Base-by-base conservation (phyloP, 2,113 vertebrate genomes). In the Neomonachus schauinslandi region DNA sequence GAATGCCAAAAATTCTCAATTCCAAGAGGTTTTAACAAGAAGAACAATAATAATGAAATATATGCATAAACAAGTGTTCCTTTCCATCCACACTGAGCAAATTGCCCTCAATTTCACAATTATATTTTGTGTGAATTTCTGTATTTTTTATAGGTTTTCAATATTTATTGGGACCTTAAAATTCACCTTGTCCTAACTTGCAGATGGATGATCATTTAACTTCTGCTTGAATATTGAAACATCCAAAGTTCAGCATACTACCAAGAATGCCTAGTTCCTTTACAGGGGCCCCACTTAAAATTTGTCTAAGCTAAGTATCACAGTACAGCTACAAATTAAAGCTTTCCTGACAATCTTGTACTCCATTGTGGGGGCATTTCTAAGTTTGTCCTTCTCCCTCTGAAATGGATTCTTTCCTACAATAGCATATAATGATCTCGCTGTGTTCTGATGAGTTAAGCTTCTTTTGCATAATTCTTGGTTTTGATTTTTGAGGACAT, bases 371-470 rank as follows among this genome's bases (percentile, higher is more conserved):
- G 19, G 26, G 55, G 10, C 14, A 42, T 89, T 82, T 74, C n/a
- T 89, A 61, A 81, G 4, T 80, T 71, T 86, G 53, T 80, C 14
- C 39, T 84, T 61, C 24, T 91, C 6, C 13, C 53, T 61, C 26
- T 71, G 61, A 21, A 80, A 91, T 51, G 22, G n/a, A 61, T 59
- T 61, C 4, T 86, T 69, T 91, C 53, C 26, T 51, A 80, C 4
- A 86, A 39, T 26, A 61, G 61, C 4, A 19, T 80, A 80, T 61
- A 80, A 86, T 86, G 53, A 61, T 86, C 53, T 26, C 15, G 7
- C 63, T 94, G 76, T 86, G 51, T 85, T 95, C 33, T 71, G 72
- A 91, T 39, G 33, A 86, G 33, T 80, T 33, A 61, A 91, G 51
- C 51, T 86, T 86, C 26, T 92, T 79, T 67, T 53, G 55, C 16